phyloP scores from a whole-genome alignment of 2,797 vertebrate genomes.

The Sardinella longiceps region DNA sequence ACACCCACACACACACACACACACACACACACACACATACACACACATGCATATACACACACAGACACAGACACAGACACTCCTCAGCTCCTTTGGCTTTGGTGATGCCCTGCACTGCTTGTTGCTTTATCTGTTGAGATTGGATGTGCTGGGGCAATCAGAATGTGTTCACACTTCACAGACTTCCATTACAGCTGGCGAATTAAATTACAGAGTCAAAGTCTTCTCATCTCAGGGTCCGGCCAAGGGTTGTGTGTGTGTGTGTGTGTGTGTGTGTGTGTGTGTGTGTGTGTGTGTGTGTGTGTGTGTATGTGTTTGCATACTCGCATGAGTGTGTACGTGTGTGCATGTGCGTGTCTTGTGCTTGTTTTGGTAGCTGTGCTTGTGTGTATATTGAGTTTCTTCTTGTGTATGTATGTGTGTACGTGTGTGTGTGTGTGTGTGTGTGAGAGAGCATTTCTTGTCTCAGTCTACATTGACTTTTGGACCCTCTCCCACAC shows the following conservation, averaged over 20 bases:
- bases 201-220: conserved; percentile 68
- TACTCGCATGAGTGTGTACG: too few species aligned
- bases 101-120: conserved; percentile 38
- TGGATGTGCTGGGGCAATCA: conserved; percentile 68
- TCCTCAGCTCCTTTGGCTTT: conserved; percentile 36
- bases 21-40: neutral
- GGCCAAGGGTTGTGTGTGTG: neutral
- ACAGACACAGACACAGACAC: neutral
- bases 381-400: too few species aligned
- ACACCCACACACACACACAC: neutral
- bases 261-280: neutral
- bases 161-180: conserved; percentile 66
- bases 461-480: neutral
- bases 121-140: conserved; percentile 61
- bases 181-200: conserved; percentile 68
- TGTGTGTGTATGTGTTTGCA: conserved; percentile 8
- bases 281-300: neutral
- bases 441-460: neutral
- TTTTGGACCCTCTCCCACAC: neutral
- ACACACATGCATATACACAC: neutral
- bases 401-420: neutral
- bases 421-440: neutral
- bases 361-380: too few species aligned
- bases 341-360: neutral
- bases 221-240: conserved; percentile 27